These are phyloP conservation scores for Trachelus stipa DNA, from an alignment of 2,888 invertebrate genomes.

Conservation along the genomic window DNA sequence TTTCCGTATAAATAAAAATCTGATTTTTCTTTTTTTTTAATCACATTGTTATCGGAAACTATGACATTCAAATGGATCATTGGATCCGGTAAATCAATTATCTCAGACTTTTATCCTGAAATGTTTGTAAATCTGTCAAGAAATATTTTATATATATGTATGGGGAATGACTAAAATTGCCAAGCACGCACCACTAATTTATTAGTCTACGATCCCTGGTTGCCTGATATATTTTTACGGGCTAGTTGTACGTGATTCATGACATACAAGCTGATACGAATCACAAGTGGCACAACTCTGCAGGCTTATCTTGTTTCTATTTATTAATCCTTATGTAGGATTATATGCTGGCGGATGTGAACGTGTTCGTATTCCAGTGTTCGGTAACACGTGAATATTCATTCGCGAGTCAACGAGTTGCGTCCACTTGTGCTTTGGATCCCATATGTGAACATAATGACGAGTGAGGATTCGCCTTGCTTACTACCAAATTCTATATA, in stretches of 20 bases:
- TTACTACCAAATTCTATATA: constrained; percentile 3
- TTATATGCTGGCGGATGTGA: neutral
- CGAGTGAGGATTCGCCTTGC: neutral
- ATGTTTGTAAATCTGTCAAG: neutral
- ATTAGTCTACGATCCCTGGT: constrained; percentile 24
- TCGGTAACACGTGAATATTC: neutral
- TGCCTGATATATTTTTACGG: constrained; percentile 12
- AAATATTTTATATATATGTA: constrained; percentile 6
- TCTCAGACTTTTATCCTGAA: neutral
- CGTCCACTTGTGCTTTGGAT: constrained; percentile 1
- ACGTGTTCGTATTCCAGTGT: neutral
- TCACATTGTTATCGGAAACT: neutral
- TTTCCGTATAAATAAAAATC: neutral
- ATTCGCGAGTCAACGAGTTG: neutral
- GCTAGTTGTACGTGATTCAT: constrained; percentile 15
- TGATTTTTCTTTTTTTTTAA: neutral
- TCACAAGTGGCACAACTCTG: constrained; percentile 9
- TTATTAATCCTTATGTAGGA: neutral
- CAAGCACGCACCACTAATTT: constrained; percentile 22
- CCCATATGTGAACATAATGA: neutral
- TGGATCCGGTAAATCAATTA: neutral
- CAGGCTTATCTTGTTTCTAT: neutral
- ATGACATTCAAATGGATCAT: neutral
- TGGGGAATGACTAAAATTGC: constrained; percentile 16
- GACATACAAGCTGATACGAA: constrained; percentile 18